These are phyloP conservation scores for Ophraella communa DNA, from an alignment of 2,888 invertebrate genomes.

Conservation along the genomic window DNA sequence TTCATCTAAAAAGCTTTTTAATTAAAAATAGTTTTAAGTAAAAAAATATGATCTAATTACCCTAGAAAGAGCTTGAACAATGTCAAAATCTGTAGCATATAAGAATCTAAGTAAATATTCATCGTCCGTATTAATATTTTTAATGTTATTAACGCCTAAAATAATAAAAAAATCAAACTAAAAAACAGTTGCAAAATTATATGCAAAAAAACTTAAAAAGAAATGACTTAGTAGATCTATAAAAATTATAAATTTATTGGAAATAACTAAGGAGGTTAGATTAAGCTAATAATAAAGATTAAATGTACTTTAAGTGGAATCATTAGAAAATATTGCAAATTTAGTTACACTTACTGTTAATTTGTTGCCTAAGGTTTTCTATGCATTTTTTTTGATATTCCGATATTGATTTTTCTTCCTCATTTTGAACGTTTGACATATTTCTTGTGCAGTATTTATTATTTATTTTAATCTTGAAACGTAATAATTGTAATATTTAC, in stretches of 20 bases:
- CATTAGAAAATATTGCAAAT: no score
- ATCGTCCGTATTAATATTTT: slow-evolving; percentile 15
- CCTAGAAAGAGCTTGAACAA: background rate
- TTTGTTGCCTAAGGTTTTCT: background rate
- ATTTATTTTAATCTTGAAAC: no score
- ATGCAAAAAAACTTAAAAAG: no score
- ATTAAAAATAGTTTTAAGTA: background rate
- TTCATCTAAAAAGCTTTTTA: slow-evolving; percentile 6
- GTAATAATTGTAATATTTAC: background rate
- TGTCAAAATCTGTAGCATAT: slow-evolving; percentile 10
- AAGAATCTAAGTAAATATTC: slow-evolving; percentile 5
- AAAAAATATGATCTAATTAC: background rate
- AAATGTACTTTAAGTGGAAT: no score
- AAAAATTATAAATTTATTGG: no score
- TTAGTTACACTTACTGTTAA: background rate
- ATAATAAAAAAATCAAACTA: background rate
- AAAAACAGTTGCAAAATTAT: no score
- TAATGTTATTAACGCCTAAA: background rate
- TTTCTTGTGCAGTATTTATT: background rate
- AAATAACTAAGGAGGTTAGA: no score
- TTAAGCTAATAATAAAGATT: background rate
- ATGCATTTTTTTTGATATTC: background rate
- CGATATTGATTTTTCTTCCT: background rate
- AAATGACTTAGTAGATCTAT: no score
- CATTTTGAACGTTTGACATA: background rate